Percentiles rank a stretch among this genome's conserved stretches.
These are phyloP conservation scores for Calameuta pallipes DNA, from an alignment of 2,888 invertebrate genomes.

Conservation along the genomic window DNA sequence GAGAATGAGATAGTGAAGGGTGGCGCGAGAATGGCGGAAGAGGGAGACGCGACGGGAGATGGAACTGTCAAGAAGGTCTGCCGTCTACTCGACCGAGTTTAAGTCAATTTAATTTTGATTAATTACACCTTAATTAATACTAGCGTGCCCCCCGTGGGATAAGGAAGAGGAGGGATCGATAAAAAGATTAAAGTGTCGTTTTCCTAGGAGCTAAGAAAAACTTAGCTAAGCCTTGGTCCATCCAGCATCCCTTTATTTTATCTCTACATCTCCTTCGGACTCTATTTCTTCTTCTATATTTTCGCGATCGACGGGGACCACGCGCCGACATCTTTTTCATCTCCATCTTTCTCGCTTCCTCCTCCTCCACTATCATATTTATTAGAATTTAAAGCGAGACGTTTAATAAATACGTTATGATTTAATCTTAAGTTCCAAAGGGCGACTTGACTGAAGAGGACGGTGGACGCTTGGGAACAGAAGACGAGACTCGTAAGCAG, in stretches of 20 bases:
- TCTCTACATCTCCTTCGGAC: not conserved
- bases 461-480: slow-evolving; percentile 11
- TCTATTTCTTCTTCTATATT: not conserved
- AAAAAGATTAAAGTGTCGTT: slow-evolving; percentile 13
- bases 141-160: slow-evolving; percentile 32
- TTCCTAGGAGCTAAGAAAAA: not conserved
- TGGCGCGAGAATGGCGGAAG: slow-evolving; percentile 13
- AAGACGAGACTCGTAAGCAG: not conserved
- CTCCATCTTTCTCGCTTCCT: not conserved
- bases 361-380: slow-evolving; percentile 32
- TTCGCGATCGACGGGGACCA: not conserved
- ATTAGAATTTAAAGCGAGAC: slow-evolving; percentile 40
- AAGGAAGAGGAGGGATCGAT: slow-evolving; percentile 15
- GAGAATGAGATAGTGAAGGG: slow-evolving; percentile 9
- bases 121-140: slow-evolving; percentile 53
- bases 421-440: slow-evolving; percentile 37
- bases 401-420: slow-evolving; percentile 52
- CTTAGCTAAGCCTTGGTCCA: not conserved
- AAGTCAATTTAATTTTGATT: slow-evolving; percentile 52
- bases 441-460: slow-evolving; percentile 11
- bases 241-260: not conserved
- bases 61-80: slow-evolving; percentile 38
- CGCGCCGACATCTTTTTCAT: not conserved
- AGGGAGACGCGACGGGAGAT: slow-evolving; percentile 24
- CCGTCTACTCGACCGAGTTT: slow-evolving; percentile 29